A percentile compares a stretch with the other conserved stretches of the same genome.
Evolutionary conservation across 2,888 invertebrate genomes (phyloP).

Genomic region (Agriopis marginaria): DNA sequence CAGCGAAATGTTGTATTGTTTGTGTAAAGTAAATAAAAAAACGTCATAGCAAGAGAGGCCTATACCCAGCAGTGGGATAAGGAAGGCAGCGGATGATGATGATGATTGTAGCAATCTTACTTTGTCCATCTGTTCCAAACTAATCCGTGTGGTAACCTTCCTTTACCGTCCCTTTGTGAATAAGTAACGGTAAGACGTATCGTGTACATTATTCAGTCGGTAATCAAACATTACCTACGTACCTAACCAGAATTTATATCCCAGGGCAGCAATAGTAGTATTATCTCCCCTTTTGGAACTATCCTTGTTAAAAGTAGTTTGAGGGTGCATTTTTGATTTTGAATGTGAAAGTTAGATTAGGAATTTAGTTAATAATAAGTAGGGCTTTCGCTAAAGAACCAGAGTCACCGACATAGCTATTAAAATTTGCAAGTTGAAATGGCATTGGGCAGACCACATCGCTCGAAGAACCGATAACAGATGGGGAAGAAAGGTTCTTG

Average conservation of each 20-base stretch:
- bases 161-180: constrained; percentile 34
- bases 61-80: too few relatives aligned
- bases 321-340: constrained; percentile 31
- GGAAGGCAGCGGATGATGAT: too few relatives aligned
- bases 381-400: background rate
- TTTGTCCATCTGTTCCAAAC: background rate
- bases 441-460: too few relatives aligned
- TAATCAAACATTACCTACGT: constrained; percentile 43
- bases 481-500: too few relatives aligned
- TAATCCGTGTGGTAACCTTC: constrained; percentile 14
- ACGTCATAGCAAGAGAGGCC: too few relatives aligned
- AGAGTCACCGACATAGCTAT: background rate
- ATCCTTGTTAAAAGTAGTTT: constrained; percentile 21
- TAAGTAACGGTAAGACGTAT: constrained; percentile 39
- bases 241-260: constrained; percentile 37
- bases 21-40: too few relatives aligned
- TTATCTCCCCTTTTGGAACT: constrained; percentile 16
- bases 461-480: too few relatives aligned
- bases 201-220: constrained; percentile 39
- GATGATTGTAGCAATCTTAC: too few relatives aligned
- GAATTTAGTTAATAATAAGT: background rate
- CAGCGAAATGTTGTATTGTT: too few relatives aligned
- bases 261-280: constrained; percentile 1
- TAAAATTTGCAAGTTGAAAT: too few relatives aligned
- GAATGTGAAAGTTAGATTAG: constrained; percentile 20